phyloP scores from a whole-genome alignment of 1,140 invertebrate species.

The Lepeophtheirus salmonis region DNA sequence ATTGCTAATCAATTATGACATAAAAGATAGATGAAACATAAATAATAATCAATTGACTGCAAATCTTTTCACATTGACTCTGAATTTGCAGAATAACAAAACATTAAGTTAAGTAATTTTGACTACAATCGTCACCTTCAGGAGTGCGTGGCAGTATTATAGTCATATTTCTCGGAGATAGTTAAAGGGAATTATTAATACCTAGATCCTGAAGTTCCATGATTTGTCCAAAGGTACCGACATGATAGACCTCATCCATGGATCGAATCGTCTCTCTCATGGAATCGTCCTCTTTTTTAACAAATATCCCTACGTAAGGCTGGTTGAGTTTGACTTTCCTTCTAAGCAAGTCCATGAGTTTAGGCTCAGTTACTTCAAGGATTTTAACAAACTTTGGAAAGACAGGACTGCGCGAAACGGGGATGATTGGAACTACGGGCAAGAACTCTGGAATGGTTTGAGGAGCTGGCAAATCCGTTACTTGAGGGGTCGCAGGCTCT shows the following conservation, averaged over 20 bases:
- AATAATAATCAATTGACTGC: too few relatives aligned
- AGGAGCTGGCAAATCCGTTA: slow-evolving; percentile 47
- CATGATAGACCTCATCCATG: slow-evolving; percentile 64
- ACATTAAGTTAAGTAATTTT: too few relatives aligned
- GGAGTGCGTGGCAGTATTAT: too few relatives aligned
- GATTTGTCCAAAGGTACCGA: slow-evolving; percentile 95
- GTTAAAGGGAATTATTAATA: too few relatives aligned
- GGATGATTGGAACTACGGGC: slow-evolving; percentile 85
- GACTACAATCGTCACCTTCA: too few relatives aligned
- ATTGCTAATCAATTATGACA: too few relatives aligned
- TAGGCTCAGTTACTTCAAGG: slow-evolving; percentile 71
- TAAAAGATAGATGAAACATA: too few relatives aligned
- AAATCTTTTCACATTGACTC: too few relatives aligned
- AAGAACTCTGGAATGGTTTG: slow-evolving; percentile 90
- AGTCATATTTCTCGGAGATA: too few relatives aligned
- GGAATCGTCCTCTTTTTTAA: slow-evolving; percentile 44
- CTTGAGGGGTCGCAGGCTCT: neutral
- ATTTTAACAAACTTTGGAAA: slow-evolving; percentile 97
- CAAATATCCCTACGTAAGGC: slow-evolving; percentile 91
- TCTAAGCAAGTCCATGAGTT: slow-evolving; percentile 70
- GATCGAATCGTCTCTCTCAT: slow-evolving; percentile 67
- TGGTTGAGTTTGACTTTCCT: slow-evolving; percentile 87
- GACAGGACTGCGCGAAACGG: slow-evolving; percentile 74
- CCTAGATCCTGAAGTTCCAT: slow-evolving; percentile 91
- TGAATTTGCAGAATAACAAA: too few relatives aligned